Conservation (phyloP, 1,140 invertebrate species). For the Cecropterus lyciades region DNA sequence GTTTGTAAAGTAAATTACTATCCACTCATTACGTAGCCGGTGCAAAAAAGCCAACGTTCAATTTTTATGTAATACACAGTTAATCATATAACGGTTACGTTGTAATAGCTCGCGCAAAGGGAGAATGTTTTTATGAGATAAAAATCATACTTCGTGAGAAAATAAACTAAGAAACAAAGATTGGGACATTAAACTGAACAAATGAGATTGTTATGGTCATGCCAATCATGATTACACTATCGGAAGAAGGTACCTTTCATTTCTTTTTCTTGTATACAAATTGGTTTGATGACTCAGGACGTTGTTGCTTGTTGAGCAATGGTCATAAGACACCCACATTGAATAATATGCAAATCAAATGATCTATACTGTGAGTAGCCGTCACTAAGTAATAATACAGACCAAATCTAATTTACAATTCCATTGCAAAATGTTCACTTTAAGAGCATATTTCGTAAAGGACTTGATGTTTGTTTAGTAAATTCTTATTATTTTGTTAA, state of each 20-base stretch:
- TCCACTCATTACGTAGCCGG: slow-evolving; percentile 3
- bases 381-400: neutral
- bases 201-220: slow-evolving; percentile 34
- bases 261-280: slow-evolving; percentile 41
- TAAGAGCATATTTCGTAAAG: neutral
- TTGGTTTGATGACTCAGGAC: slow-evolving; percentile 33
- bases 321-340: slow-evolving; percentile 35
- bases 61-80: slow-evolving; percentile 6
- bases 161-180: neutral
- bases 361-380: neutral
- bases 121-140: slow-evolving; percentile 2
- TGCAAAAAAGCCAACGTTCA: slow-evolving; percentile 5
- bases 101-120: slow-evolving; percentile 11
- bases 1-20: slow-evolving; percentile 1
- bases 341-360: slow-evolving; percentile 5
- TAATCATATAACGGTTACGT: slow-evolving; percentile 19
- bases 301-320: slow-evolving; percentile 39
- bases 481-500: neutral
- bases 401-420: slow-evolving; percentile 10
- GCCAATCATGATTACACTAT: slow-evolving; percentile 26
- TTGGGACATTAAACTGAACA: neutral
- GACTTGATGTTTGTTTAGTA: neutral
- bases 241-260: slow-evolving; percentile 51
- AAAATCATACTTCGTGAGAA: neutral
- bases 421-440: neutral